phyloP scores from a whole-genome alignment of 1,140 invertebrate genomes.

The Trachymyrmex septentrionalis region DNA sequence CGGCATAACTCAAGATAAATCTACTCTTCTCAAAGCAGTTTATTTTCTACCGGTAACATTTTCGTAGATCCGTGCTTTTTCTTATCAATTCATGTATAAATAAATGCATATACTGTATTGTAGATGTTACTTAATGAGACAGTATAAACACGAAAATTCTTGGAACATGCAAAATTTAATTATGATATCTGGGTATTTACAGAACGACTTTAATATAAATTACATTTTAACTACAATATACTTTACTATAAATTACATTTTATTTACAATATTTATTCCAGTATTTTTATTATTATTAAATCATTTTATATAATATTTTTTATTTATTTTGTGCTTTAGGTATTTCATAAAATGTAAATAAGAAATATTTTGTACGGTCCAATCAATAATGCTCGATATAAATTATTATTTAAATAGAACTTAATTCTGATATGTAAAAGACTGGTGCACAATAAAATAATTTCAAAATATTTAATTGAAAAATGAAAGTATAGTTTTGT shows the following conservation, averaged over 20 bases:
- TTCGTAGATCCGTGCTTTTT: slow-evolving; percentile 23
- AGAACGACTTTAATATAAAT: not conserved
- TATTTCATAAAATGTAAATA: not conserved
- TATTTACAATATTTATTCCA: slow-evolving; percentile 1
- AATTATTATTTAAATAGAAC: not conserved
- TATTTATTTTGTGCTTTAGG: not conserved
- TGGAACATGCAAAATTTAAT: not conserved
- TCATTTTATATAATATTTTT: not conserved
- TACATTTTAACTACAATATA: not conserved
- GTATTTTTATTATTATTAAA: not conserved
- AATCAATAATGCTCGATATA: not conserved
- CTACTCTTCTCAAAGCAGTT: slow-evolving; percentile 14
- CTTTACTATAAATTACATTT: not conserved
- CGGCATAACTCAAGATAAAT: slow-evolving; percentile 43
- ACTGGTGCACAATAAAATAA: not conserved
- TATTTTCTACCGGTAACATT: slow-evolving; percentile 26
- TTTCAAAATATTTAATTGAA: not conserved
- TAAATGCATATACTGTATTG: not conserved
- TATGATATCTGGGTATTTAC: not conserved
- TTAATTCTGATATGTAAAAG: not conserved
- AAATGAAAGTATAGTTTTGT: not conserved
- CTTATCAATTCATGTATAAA: slow-evolving; percentile 11
- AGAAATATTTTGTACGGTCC: not conserved
- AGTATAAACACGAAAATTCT: not conserved
- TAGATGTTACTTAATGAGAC: not conserved